phyloP scores from a whole-genome alignment of 2,113 vertebrate species.

The Pedetes capensis region DNA sequence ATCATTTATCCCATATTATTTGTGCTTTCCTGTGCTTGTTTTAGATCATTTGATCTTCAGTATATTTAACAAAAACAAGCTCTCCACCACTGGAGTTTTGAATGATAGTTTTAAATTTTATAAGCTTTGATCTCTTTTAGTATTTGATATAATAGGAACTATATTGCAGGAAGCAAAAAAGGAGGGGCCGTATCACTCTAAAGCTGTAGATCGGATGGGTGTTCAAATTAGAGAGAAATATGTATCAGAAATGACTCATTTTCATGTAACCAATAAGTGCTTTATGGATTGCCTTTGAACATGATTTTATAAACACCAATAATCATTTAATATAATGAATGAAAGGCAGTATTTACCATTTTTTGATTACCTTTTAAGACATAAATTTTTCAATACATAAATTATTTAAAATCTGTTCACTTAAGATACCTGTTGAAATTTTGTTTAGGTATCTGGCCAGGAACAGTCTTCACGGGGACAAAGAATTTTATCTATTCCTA shows the following conservation, averaged over 20 bases:
- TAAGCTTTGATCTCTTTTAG: neutral
- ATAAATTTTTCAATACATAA: constrained; percentile 52
- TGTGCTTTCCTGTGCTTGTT: neutral
- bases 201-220: neutral
- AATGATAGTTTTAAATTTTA: neutral
- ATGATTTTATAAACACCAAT: constrained; percentile 29
- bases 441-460: constrained; percentile 95
- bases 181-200: neutral
- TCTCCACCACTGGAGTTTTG: neutral
- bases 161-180: neutral
- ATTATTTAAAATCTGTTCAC: constrained; percentile 53
- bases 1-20: neutral
- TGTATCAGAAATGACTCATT: neutral
- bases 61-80: constrained; percentile 32
- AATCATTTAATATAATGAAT: constrained; percentile 11
- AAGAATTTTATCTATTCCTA: constrained; percentile 89
- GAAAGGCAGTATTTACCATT: constrained; percentile 26
- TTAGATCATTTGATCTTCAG: neutral
- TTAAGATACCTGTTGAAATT: constrained; percentile 76
- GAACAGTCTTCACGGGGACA: constrained; percentile 88
- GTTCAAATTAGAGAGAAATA: neutral
- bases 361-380: constrained; percentile 50
- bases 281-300: neutral
- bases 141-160: neutral
- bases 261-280: neutral